A percentile compares a stretch with the other conserved stretches of the same genome.
Evolutionary conservation across 1,140 invertebrate species (phyloP).

Genomic region (Eulimnadia texana): DNA sequence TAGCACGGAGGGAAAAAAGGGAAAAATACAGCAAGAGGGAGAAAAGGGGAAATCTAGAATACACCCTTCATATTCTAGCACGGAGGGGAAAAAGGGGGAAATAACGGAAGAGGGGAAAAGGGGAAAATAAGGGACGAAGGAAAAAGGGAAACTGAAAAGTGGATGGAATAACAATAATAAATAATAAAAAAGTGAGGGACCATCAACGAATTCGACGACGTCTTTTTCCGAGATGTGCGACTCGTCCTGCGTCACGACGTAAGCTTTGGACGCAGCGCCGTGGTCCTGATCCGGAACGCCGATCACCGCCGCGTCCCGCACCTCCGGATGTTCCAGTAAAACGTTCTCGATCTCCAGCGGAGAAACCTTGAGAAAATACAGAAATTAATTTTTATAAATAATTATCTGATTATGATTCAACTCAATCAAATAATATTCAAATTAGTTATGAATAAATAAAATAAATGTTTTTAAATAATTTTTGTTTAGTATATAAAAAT

Average conservation of each 20-base stretch:
- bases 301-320: slow-evolving; percentile 33
- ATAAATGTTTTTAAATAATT: too few relatives aligned
- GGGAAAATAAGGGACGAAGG: too few relatives aligned
- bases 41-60: too few relatives aligned
- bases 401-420: too few relatives aligned
- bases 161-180: background rate
- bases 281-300: slow-evolving; percentile 32
- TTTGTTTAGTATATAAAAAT: too few relatives aligned
- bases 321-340: slow-evolving; percentile 27
- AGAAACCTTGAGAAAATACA: slow-evolving; percentile 17
- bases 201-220: slow-evolving; percentile 17
- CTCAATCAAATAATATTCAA: too few relatives aligned
- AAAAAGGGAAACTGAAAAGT: background rate
- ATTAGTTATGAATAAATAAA: too few relatives aligned
- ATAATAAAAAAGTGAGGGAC: background rate
- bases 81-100: too few relatives aligned
- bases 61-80: too few relatives aligned
- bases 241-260: slow-evolving; percentile 17
- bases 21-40: too few relatives aligned
- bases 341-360: slow-evolving; percentile 23
- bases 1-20: too few relatives aligned
- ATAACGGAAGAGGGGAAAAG: too few relatives aligned
- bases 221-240: slow-evolving; percentile 9
- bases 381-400: background rate
- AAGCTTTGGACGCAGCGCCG: slow-evolving; percentile 29